Percentiles rank a stretch among this genome's conserved stretches.
Evolutionary conservation across 2,113 vertebrate genomes (phyloP).

Genomic region (Coturnix japonica): DNA sequence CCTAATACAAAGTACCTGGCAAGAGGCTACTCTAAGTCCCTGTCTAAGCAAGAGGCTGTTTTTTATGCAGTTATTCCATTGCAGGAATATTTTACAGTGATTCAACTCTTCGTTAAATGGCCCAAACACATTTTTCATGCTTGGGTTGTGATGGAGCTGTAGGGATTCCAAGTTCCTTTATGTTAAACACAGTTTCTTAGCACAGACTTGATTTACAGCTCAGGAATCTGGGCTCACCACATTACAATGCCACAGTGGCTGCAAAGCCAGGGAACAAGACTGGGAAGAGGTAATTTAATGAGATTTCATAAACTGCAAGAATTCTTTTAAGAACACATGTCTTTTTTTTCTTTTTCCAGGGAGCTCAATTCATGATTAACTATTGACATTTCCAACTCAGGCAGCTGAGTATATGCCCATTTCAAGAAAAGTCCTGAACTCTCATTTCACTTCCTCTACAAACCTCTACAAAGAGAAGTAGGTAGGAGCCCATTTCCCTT

Average conservation of each 20-base stretch:
- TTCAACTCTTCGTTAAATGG: conserved; percentile 18
- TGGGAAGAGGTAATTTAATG: neutral
- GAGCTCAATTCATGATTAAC: neutral
- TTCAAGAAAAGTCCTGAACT: neutral
- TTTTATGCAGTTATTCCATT: neutral
- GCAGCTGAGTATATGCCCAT: neutral
- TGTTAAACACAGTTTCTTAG: neutral
- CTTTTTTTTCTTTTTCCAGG: neutral
- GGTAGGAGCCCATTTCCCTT: neutral
- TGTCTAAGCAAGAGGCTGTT: neutral
- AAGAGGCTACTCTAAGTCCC: neutral
- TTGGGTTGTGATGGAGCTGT: conserved; percentile 9
- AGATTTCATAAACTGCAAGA: neutral
- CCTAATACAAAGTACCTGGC: conserved; percentile 12
- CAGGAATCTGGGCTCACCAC: neutral
- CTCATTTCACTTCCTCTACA: neutral
- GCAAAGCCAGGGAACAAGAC: neutral
- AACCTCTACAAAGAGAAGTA: neutral
- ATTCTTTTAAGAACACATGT: neutral
- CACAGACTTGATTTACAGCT: conserved; percentile 14
- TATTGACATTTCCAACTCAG: neutral
- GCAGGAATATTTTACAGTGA: neutral
- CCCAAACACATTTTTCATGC: neutral
- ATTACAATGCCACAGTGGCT: neutral
- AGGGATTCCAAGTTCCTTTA: conserved; percentile 20